Conservation (phyloP, 2,888 invertebrate genomes). For the Baronia brevicornis region DNA sequence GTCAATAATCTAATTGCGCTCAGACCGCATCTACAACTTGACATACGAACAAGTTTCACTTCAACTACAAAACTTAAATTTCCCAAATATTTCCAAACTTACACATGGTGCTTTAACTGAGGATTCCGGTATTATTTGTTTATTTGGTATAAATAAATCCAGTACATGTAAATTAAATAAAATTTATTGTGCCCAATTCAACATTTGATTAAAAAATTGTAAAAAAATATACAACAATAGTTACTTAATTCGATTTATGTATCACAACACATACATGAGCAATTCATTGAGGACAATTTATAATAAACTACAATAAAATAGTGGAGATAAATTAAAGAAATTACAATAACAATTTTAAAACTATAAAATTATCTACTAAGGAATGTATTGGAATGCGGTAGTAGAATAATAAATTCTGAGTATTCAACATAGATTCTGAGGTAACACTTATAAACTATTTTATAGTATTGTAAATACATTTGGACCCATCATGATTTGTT, state of each 20-base stretch:
- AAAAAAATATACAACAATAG: slow-evolving; percentile 48
- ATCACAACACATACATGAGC: slow-evolving; percentile 36
- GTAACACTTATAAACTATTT: not conserved
- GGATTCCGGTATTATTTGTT: no score
- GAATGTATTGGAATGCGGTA: slow-evolving; percentile 24
- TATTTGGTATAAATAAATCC: no score
- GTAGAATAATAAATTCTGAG: slow-evolving; percentile 9
- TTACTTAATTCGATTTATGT: slow-evolving; percentile 35
- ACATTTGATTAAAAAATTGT: slow-evolving; percentile 50
- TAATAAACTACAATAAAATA: slow-evolving; percentile 17
- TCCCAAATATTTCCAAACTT: no score
- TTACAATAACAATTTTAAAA: no score
- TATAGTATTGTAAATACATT: no score
- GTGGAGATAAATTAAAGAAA: slow-evolving; percentile 9
- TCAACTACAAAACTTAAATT: no score
- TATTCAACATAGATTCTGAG: slow-evolving; percentile 10
- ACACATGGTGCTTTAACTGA: no score
- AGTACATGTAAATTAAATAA: slow-evolving; percentile 37
- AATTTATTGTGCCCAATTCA: slow-evolving; percentile 51
- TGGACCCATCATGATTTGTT: no score
- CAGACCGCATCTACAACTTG: no score
- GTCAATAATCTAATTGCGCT: no score
- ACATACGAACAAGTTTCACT: no score
- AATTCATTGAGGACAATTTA: slow-evolving; percentile 23
- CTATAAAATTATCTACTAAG: slow-evolving; percentile 10